These are phyloP conservation scores for Phrynocephalus vlangalii DNA, from an alignment of 2,797 vertebrate genomes.

Conservation along the genomic window DNA sequence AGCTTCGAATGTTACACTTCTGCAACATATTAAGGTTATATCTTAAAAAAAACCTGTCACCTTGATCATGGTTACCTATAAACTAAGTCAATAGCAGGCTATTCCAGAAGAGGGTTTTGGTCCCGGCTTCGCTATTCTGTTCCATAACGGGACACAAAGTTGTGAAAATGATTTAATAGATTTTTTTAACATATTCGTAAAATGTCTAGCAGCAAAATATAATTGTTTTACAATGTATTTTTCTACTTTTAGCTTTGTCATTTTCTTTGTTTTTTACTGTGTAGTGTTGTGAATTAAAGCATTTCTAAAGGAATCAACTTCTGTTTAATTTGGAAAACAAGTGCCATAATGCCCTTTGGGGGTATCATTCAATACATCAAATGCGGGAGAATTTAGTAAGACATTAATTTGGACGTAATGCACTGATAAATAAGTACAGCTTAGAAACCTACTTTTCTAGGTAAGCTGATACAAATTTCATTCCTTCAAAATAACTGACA, in stretches of 20 bases:
- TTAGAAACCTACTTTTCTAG: too few relatives aligned
- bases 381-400: constrained; percentile 51
- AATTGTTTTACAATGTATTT: constrained; percentile 73
- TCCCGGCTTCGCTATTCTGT: constrained; percentile 25
- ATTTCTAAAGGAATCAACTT: constrained; percentile 76
- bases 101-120: neutral
- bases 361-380: constrained; percentile 44
- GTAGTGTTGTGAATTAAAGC: constrained; percentile 72
- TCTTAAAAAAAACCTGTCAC: constrained; percentile 23
- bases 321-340: constrained; percentile 42
- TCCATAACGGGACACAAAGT: constrained; percentile 54
- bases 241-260: constrained; percentile 76
- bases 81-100: constrained; percentile 40
- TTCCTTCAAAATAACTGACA: too few relatives aligned
- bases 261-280: constrained; percentile 73
- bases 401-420: neutral
- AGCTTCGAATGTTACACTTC: constrained; percentile 20
- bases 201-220: constrained; percentile 68
- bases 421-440: too few relatives aligned
- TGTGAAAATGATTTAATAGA: constrained; percentile 60
- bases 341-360: neutral
- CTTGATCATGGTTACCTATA: constrained; percentile 43
- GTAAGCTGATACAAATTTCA: too few relatives aligned
- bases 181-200: constrained; percentile 51
- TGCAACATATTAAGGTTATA: constrained; percentile 25